Base-by-base conservation (phyloP, 1,140 invertebrate genomes). In the Cecropterus lyciades region DNA sequence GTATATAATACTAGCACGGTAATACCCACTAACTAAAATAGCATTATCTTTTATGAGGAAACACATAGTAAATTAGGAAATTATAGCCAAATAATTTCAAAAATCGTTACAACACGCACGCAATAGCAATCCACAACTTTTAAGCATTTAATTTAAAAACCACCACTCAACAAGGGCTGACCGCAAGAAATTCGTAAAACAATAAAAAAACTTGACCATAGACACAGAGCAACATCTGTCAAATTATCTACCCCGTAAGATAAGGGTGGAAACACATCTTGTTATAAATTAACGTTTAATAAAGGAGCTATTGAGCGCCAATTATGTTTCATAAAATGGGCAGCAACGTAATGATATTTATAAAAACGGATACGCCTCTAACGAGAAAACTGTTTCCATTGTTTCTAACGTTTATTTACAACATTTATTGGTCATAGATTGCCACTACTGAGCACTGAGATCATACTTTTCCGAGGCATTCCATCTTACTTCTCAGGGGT, bases 241-340 rank as follows among this genome's bases (percentile, higher is more conserved):
- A 67, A 66, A 53, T 60, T 67, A 63, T 64, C 63, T 64, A 67
- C 56, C 57, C 57, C 27, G 60, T 59, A 73, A 33, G 43, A 11
- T 45, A 52, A 17, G 65, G 20, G 37, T 60, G 30, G 57, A 37
- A 60, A 49, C 43, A 14, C 14, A 52, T 62, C 27, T 62, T 63
- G 52, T 73, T 70, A 73, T 75, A 77, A 75, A 80, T 75, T 77
- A 77, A 68, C 63, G 68, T 73, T 73, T 75, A 77, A 80, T 80
- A 64, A 37, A 53, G 51, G 27, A 51, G 56, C 60, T 43, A 66
- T 68, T 66, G 43, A 42, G 43, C 56, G 52, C 37, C 70, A 72
- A 64, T 69, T 67, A 67, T 65, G 69, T 72, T 68, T 65, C 48
- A 63, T 69, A 70, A 73, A 73, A 72, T 70, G 66, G 69, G 53